Conservation (phyloP, 2,888 invertebrate genomes). For the Callyntrura guangdongensis region DNA sequence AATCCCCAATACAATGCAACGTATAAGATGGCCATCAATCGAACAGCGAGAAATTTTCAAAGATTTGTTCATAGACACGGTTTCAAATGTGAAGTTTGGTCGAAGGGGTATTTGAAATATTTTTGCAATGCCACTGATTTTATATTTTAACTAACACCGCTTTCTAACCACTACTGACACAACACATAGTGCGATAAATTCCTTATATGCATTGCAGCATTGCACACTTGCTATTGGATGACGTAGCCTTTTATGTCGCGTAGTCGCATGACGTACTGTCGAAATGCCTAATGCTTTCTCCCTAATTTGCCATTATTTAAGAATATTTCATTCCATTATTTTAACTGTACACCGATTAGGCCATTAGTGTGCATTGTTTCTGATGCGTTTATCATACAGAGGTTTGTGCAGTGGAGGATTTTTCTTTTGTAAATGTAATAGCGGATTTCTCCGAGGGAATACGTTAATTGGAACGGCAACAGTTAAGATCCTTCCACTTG, state of each 20-base stretch:
- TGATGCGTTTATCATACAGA: constrained; percentile 73
- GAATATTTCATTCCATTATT: too few relatives aligned
- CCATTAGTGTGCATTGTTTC: constrained; percentile 74
- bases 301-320: too few relatives aligned
- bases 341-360: not conserved
- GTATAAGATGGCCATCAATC: constrained; percentile 92
- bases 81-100: constrained; percentile 96
- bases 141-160: not conserved
- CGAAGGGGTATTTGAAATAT: constrained; percentile 92
- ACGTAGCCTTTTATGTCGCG: too few relatives aligned
- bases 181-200: too few relatives aligned
- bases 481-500: constrained; percentile 95
- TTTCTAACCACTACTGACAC: not conserved
- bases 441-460: constrained; percentile 97
- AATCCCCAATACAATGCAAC: constrained; percentile 95
- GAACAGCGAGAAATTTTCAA: constrained; percentile 92
- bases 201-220: constrained; percentile 19
- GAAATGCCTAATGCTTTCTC: too few relatives aligned
- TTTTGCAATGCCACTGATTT: not conserved
- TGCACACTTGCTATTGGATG: constrained; percentile 7
- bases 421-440: constrained; percentile 89
- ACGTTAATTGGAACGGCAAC: constrained; percentile 92
- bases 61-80: constrained; percentile 95
- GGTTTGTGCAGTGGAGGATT: constrained; percentile 82
- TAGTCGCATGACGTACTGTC: too few relatives aligned